Base-by-base conservation (phyloP, 1,140 invertebrate genomes). In the Listronotus oregonensis region DNA sequence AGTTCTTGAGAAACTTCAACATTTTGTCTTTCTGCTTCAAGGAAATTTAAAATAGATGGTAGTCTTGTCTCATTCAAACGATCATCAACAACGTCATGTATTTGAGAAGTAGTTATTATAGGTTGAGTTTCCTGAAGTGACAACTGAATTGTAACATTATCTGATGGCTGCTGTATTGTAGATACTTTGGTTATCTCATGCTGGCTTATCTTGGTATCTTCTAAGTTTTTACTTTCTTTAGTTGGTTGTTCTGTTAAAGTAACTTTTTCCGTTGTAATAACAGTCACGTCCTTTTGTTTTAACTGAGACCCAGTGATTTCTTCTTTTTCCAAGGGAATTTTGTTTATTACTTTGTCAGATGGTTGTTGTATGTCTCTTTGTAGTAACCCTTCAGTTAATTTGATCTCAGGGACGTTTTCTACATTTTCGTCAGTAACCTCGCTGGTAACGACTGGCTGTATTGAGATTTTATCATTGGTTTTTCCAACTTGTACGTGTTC, bases 91-190 rank as follows among this genome's bases (percentile, higher is more conserved):
- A 55, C 18, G 32, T 55, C 40, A 12, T n/a, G 34, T 31, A 39
- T 27, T 37, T 39, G 5, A 39, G 43, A 39, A 47, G 47, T 46
- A 9, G 11, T 37, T 10, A 59, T 64, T 39, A 57, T 43, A 40
- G 55, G 51, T 18, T 61, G 51, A 42, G 34, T 44, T 63, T 70
- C 66, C 60, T 73, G 67, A 6, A 71, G 14, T 14, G 70, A 64
- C n/a, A 73, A 55, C 37, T 32, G 15, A 10, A 71, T 70, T 57
- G 68, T 66, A 21, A 68, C 51, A 56, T 68, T 68, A 31, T 67
- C 49, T 42, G 67, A 40, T 32, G 60, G 57, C n/a, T 68, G 31
- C 49, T 64, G 62, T 12, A 64, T 1, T 9, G 52, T 64, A 34
- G 42, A 49, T 2, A 39, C 43, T 40, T 56, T 63, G 0, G 39